These are phyloP conservation scores for Erythrocercus mccallii DNA, from an alignment of 2,113 vertebrate genomes.

Conservation along the genomic window DNA sequence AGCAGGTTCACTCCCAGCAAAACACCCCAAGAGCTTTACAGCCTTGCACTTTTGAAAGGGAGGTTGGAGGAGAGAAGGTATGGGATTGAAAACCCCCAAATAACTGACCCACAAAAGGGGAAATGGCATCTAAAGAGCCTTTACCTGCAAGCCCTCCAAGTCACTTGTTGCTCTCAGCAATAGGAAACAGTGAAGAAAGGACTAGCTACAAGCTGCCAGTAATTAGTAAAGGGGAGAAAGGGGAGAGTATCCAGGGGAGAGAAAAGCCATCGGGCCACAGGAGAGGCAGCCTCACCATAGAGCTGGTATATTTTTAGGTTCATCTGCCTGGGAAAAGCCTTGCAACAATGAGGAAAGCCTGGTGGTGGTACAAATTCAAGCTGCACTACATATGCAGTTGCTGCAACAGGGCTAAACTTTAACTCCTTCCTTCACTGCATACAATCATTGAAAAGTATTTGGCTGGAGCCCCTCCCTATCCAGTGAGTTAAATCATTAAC, in stretches of 20 bases:
- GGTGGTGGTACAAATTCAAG: background rate
- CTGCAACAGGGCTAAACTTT: conserved; percentile 18
- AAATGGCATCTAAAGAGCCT: background rate
- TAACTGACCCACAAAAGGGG: rapidly evolving
- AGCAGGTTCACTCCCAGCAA: background rate
- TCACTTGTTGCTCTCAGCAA: background rate
- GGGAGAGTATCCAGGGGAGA: background rate
- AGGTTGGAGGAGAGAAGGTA: background rate
- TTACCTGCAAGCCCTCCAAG: background rate
- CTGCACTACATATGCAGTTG: background rate
- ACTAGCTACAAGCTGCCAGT: background rate
- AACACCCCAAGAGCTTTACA: background rate
- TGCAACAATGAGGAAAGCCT: conserved; percentile 17
- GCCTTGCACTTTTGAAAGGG: background rate
- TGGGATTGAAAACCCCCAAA: background rate
- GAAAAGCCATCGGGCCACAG: background rate
- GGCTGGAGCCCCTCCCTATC: background rate
- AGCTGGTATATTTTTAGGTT: conserved; percentile 48
- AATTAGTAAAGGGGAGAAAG: background rate
- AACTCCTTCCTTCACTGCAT: background rate
- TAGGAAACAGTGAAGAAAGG: background rate
- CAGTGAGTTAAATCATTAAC: background rate
- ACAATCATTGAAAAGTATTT: background rate
- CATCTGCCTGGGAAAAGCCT: conserved; percentile 42
- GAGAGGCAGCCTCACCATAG: background rate